Conservation (phyloP, 2,888 invertebrate genomes). For the Tenthredo scrophulariae region DNA sequence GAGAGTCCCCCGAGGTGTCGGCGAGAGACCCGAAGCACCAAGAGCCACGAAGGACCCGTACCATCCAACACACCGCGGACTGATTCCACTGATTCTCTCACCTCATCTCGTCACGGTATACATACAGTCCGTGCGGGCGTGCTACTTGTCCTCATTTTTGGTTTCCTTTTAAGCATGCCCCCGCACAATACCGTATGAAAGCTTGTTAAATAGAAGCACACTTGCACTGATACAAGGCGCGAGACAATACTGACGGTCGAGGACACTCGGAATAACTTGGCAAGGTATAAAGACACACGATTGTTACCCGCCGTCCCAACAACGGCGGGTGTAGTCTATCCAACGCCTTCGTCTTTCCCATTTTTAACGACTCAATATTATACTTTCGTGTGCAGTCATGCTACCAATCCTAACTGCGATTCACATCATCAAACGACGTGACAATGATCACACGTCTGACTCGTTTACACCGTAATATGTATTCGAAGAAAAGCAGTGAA, state of each 20-base stretch:
- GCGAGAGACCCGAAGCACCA: slow-evolving; percentile 57
- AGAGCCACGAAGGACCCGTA: slow-evolving; percentile 31
- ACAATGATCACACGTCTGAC: neutral
- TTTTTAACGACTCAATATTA: neutral
- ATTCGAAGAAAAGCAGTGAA: neutral
- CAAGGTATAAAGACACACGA: slow-evolving; percentile 45
- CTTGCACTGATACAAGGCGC: slow-evolving; percentile 71
- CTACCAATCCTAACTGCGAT: neutral
- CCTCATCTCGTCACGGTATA: slow-evolving; percentile 62
- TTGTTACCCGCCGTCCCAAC: slow-evolving; percentile 32
- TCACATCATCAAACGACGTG: neutral
- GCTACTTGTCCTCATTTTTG: slow-evolving; percentile 77
- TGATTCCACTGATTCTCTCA: slow-evolving; percentile 77
- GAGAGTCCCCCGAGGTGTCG: slow-evolving; percentile 77
- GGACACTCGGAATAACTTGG: slow-evolving; percentile 53
- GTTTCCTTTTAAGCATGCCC: slow-evolving; percentile 77
- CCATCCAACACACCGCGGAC: slow-evolving; percentile 52
- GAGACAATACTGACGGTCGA: slow-evolving; percentile 51
- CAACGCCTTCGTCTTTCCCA: neutral
- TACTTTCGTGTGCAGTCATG: neutral
- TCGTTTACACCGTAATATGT: neutral
- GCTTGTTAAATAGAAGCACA: slow-evolving; percentile 77
- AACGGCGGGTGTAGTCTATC: neutral
- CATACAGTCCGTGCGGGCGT: slow-evolving; percentile 61
- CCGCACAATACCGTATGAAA: slow-evolving; percentile 74